These are phyloP conservation scores for cat (Felis catus) DNA, from an alignment of 2,113 vertebrate species.

Conservation along the genomic window DNA sequence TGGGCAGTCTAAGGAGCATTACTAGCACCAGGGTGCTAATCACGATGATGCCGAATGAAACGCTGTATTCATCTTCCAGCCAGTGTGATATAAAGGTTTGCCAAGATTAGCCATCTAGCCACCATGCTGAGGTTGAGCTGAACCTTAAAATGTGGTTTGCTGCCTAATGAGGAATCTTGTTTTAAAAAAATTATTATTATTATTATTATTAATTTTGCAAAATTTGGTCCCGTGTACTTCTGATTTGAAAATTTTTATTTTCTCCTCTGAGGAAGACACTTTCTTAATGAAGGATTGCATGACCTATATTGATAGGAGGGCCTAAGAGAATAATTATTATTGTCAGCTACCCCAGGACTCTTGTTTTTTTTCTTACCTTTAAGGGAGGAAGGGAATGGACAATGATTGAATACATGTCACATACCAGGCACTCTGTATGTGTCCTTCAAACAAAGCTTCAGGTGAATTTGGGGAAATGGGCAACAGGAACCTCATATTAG, in stretches of 20 bases:
- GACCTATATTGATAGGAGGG: neutral
- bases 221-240: neutral
- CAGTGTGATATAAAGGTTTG: constrained; percentile 58
- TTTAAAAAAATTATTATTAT: neutral
- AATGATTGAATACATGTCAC: neutral
- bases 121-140: neutral
- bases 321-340: neutral
- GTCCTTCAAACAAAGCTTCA: neutral
- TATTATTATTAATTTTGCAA: neutral
- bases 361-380: neutral
- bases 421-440: neutral
- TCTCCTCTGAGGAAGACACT: neutral
- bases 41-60: constrained; percentile 20
- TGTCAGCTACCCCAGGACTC: neutral
- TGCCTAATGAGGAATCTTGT: constrained; percentile 8
- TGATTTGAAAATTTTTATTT: neutral
- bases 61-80: constrained; percentile 55
- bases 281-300: neutral
- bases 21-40: constrained; percentile 32
- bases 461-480: neutral
- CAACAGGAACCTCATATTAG: neutral
- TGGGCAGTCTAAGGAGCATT: constrained; percentile 39
- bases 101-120: neutral
- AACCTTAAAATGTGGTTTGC: constrained; percentile 49
- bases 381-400: neutral